These are phyloP conservation scores for Turdus rufiventris DNA, from an alignment of 2,113 vertebrate species.

Conservation along the genomic window DNA sequence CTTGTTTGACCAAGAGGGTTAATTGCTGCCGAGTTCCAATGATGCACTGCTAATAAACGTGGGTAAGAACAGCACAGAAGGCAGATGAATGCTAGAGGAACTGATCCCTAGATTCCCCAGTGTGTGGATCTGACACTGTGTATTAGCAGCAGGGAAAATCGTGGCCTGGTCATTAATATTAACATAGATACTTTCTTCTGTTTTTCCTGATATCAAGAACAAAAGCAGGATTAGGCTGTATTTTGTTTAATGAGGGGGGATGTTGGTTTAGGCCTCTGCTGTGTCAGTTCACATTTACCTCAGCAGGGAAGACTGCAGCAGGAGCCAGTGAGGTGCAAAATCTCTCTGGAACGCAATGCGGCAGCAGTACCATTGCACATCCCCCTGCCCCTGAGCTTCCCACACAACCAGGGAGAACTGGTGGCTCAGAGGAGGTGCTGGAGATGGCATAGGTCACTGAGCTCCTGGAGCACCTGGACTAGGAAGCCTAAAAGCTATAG, in stretches of 20 bases:
- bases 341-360: not conserved
- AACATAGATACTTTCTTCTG: constrained; percentile 57
- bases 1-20: not conserved
- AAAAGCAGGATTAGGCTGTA: constrained; percentile 42
- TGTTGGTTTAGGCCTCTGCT: constrained; percentile 31
- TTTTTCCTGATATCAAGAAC: constrained; percentile 4
- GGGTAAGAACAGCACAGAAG: constrained; percentile 10
- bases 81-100: not conserved
- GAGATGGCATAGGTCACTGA: not conserved
- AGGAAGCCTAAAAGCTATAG: not conserved
- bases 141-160: constrained; percentile 15
- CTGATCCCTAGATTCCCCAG: constrained; percentile 31
- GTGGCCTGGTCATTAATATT: constrained; percentile 18
- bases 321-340: constrained; percentile 41
- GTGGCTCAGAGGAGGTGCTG: not conserved
- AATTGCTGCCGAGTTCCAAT: not conserved
- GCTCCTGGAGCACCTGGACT: not conserved
- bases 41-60: constrained; percentile 45
- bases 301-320: not conserved
- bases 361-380: not conserved
- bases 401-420: not conserved
- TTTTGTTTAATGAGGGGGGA: constrained; percentile 6
- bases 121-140: constrained; percentile 36
- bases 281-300: constrained; percentile 38
- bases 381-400: not conserved